phyloP scores from a whole-genome alignment of 2,888 invertebrate genomes.

The Notocelia uddmanniana region DNA sequence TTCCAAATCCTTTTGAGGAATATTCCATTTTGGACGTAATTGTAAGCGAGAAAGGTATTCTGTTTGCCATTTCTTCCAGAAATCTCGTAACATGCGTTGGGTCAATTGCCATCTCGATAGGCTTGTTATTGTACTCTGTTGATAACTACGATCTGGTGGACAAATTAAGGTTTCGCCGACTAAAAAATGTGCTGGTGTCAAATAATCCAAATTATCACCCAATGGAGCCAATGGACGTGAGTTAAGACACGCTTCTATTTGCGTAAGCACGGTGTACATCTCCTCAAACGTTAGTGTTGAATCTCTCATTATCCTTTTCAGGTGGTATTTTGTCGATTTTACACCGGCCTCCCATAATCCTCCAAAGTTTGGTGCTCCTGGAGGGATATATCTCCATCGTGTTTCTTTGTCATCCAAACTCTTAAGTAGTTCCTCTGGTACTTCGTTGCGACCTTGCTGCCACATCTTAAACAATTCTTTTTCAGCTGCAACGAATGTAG shows the following conservation, averaged over 20 bases:
- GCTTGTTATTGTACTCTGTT: neutral
- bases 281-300: slow-evolving; percentile 7
- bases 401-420: neutral
- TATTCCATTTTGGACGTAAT: neutral
- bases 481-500: slow-evolving; percentile 10
- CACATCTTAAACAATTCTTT: neutral
- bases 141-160: neutral
- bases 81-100: neutral
- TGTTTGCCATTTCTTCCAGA: slow-evolving; percentile 4
- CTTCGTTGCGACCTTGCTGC: neutral
- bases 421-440: neutral
- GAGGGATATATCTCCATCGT: slow-evolving; percentile 3
- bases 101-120: slow-evolving; percentile 9
- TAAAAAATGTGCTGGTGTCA: neutral
- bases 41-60: slow-evolving; percentile 8
- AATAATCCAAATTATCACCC: neutral
- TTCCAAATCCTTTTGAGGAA: no score
- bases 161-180: slow-evolving; percentile 5
- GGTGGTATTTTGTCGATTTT: slow-evolving; percentile 1
- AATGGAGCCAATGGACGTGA: slow-evolving; percentile 8
- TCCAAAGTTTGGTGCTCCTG: slow-evolving; percentile 1
- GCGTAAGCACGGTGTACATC: neutral
- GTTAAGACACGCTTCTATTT: slow-evolving; percentile 13
- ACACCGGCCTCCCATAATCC: neutral
- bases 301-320: neutral